phyloP scores from a whole-genome alignment of 2,888 invertebrate genomes.

The Antheraea assamensis region DNA sequence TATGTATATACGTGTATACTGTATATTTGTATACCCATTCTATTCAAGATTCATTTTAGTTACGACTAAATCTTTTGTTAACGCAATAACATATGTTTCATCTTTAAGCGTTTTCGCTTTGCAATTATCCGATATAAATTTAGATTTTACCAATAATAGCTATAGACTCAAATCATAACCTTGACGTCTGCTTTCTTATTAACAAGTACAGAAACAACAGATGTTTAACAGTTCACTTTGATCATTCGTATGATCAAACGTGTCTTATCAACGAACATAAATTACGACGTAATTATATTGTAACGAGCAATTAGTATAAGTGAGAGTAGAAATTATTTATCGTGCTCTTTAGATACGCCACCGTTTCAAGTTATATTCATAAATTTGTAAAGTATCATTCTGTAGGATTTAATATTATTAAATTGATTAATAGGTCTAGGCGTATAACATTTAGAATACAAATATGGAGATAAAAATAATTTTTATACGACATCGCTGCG shows the following conservation, averaged over 20 bases:
- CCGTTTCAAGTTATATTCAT: slow-evolving; percentile 29
- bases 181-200: slow-evolving; percentile 5
- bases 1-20: too few species aligned
- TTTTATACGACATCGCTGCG: not conserved
- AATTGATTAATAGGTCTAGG: not conserved
- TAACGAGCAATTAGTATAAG: slow-evolving; percentile 55
- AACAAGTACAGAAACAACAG: slow-evolving; percentile 29
- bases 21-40: too few species aligned
- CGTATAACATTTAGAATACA: not conserved
- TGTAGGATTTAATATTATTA: not conserved
- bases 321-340: slow-evolving; percentile 41
- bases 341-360: slow-evolving; percentile 27
- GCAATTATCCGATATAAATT: not conserved
- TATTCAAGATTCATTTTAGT: too few species aligned
- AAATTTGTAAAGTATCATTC: not conserved
- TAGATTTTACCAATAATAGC: slow-evolving; percentile 3
- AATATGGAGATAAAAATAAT: not conserved
- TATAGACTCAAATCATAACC: not conserved
- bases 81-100: not conserved
- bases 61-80: not conserved
- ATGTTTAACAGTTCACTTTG: slow-evolving; percentile 39
- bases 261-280: slow-evolving; percentile 62
- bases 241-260: slow-evolving; percentile 54
- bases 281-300: slow-evolving; percentile 63
- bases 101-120: not conserved